Evolutionary conservation across 2,797 vertebrate species (phyloP).

Genomic region (Australoheros facetus): DNA sequence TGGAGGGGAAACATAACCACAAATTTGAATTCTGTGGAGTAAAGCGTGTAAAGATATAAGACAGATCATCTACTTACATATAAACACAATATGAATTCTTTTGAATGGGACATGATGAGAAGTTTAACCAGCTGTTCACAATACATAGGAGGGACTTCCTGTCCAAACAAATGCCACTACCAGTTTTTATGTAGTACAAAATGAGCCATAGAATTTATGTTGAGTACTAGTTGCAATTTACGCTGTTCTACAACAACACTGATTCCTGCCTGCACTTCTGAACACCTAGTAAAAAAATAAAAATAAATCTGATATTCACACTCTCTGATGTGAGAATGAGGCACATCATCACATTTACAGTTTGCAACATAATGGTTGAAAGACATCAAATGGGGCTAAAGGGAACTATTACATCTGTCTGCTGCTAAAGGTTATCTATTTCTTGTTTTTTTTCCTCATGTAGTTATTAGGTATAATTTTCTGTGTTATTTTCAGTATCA

Average conservation of each 20-base stretch:
- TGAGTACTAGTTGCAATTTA: background rate
- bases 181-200: background rate
- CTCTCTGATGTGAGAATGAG: background rate
- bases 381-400: background rate
- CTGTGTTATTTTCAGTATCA: no score
- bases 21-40: no score
- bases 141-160: background rate
- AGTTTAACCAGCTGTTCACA: background rate
- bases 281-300: background rate
- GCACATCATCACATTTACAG: background rate
- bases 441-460: background rate
- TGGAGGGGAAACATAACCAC: background rate
- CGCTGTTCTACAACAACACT: background rate
- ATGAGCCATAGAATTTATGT: background rate
- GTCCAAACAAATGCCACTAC: accelerated
- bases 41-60: no score
- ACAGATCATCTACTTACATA: background rate
- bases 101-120: background rate
- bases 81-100: background rate
- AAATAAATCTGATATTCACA: background rate
- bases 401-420: background rate
- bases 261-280: background rate
- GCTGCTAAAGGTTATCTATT: background rate
- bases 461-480: background rate
- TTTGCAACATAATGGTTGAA: background rate